phyloP scores from a whole-genome alignment of 1,140 invertebrate genomes.

The Cotesia vestalis region DNA sequence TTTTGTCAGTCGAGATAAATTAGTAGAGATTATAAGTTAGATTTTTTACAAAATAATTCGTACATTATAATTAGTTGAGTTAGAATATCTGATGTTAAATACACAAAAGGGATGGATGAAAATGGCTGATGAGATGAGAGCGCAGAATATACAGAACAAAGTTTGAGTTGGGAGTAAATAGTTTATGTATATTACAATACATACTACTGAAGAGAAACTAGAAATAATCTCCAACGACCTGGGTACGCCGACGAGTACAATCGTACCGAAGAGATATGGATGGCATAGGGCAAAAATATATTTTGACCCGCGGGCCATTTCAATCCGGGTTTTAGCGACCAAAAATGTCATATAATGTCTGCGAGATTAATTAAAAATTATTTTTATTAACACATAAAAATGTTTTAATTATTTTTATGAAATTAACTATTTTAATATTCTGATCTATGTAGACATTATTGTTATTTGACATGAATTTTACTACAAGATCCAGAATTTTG shows the following conservation, averaged over 20 bases:
- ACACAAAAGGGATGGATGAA: too few relatives aligned
- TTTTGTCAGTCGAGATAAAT: too few relatives aligned
- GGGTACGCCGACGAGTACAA: conserved; percentile 13
- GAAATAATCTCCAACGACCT: conserved; percentile 11
- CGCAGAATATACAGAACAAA: too few relatives aligned
- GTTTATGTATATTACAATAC: too few relatives aligned
- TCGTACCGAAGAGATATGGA: conserved; percentile 27
- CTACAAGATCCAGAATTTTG: conserved; percentile 34
- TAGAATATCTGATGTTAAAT: too few relatives aligned
- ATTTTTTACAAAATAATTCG: too few relatives aligned
- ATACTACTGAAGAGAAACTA: conserved; percentile 16
- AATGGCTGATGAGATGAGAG: too few relatives aligned
- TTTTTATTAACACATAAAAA: neutral
- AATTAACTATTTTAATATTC: neutral
- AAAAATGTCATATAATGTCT: neutral
- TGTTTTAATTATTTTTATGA: neutral
- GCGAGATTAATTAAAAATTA: neutral
- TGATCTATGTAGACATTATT: conserved; percentile 34
- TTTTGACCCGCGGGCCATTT: conserved; percentile 17
- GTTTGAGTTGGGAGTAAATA: too few relatives aligned
- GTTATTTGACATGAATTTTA: conserved; percentile 40
- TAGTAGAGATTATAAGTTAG: too few relatives aligned
- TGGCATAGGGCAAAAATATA: conserved; percentile 15
- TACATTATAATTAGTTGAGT: too few relatives aligned
- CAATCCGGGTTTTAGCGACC: neutral